Evolutionary conservation across 2,113 vertebrate genomes (phyloP).

Genomic region (Psettodes erumei): DNA sequence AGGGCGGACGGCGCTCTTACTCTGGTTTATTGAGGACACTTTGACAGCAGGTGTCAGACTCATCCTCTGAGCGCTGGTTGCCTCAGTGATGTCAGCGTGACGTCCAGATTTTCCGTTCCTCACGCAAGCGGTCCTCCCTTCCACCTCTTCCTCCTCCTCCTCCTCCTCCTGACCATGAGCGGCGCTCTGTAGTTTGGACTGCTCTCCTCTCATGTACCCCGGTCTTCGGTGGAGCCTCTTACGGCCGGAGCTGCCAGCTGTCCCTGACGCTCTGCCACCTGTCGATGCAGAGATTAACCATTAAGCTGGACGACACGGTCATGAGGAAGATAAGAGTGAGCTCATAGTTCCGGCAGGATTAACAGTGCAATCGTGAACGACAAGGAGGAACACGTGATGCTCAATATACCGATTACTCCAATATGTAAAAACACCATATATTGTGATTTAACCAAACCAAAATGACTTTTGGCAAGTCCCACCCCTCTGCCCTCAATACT

Average conservation of each 20-base stretch:
- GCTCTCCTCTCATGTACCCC: slow-evolving; percentile 85
- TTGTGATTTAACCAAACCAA: slow-evolving; percentile 1
- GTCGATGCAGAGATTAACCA: slow-evolving; percentile 73
- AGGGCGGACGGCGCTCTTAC: slow-evolving; percentile 9
- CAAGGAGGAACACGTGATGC: neutral
- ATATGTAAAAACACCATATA: neutral
- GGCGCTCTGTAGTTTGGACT: slow-evolving; percentile 52
- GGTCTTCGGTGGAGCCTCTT: slow-evolving; percentile 84
- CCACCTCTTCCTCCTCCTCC: slow-evolving; percentile 62
- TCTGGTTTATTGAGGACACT: slow-evolving; percentile 41
- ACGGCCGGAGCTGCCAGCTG: slow-evolving; percentile 46
- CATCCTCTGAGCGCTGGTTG: slow-evolving; percentile 31
- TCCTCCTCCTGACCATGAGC: slow-evolving; percentile 41
- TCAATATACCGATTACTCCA: slow-evolving; percentile 26
- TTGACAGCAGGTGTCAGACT: slow-evolving; percentile 41
- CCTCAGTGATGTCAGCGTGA: slow-evolving; percentile 37
- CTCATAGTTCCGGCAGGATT: slow-evolving; percentile 38
- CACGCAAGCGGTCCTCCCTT: slow-evolving; percentile 26
- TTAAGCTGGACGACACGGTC: slow-evolving; percentile 63
- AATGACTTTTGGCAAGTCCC: neutral
- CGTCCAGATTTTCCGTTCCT: slow-evolving; percentile 52
- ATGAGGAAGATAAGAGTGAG: slow-evolving; percentile 45
- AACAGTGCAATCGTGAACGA: slow-evolving; percentile 17
- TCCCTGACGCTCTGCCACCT: slow-evolving; percentile 66
- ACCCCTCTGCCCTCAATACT: slow-evolving; percentile 1